These are phyloP conservation scores for Cheilinus undulatus DNA, from an alignment of 2,113 vertebrate species.

Conservation along the genomic window DNA sequence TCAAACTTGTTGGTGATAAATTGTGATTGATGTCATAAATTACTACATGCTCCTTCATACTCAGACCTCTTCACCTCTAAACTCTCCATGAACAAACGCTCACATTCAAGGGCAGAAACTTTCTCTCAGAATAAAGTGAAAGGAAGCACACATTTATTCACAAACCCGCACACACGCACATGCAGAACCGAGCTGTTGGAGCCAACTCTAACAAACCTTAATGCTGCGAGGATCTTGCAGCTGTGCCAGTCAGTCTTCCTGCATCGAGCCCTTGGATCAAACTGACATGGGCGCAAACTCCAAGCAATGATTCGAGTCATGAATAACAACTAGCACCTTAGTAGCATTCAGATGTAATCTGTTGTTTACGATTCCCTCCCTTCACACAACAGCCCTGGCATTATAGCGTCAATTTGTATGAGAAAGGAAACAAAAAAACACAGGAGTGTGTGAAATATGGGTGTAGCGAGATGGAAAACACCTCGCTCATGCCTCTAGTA, in stretches of 20 bases:
- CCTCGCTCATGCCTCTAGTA: slow-evolving; percentile 28
- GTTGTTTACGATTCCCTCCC: slow-evolving; percentile 53
- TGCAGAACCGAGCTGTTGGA: not conserved
- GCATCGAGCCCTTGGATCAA: slow-evolving; percentile 45
- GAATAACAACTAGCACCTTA: slow-evolving; percentile 52
- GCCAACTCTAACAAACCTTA: slow-evolving; percentile 42
- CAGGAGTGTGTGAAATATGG: too few relatives aligned
- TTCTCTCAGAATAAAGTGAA: not conserved
- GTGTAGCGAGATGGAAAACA: too few relatives aligned
- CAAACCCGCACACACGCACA: not conserved
- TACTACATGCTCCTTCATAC: slow-evolving; percentile 17
- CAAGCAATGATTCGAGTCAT: slow-evolving; percentile 32
- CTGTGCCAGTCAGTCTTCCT: slow-evolving; percentile 31
- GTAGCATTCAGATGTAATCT: slow-evolving; percentile 47
- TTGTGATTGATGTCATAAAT: slow-evolving; percentile 29
- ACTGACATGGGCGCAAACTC: slow-evolving; percentile 26
- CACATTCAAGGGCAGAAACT: slow-evolving; percentile 1
- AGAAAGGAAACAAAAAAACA: too few relatives aligned
- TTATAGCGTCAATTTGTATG: slow-evolving; percentile 42
- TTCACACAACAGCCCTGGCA: slow-evolving; percentile 25
- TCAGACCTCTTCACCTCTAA: slow-evolving; percentile 4
- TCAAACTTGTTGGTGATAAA: slow-evolving; percentile 24
- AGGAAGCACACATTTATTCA: not conserved
- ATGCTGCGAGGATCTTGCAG: slow-evolving; percentile 9
- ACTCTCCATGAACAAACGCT: not conserved